A percentile compares a stretch with the other conserved stretches of the same genome.
phyloP scores from a whole-genome alignment of 1,140 invertebrate genomes.

The Trichonephila clavata region DNA sequence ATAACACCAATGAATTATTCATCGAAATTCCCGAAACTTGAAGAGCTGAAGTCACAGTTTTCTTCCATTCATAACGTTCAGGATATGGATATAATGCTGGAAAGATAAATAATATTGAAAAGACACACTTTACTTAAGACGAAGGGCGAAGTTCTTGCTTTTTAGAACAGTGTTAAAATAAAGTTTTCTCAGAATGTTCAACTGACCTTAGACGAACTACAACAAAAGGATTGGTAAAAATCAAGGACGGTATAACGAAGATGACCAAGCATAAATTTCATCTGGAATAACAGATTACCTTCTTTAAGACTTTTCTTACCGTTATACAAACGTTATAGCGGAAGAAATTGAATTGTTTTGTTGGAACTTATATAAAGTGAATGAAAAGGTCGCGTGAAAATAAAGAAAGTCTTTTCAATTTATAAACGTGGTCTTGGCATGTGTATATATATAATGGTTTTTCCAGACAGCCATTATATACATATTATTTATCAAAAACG shows the following conservation, averaged over 20 bases:
- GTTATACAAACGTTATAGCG: background rate
- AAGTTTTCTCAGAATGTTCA: background rate
- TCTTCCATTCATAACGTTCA: no score
- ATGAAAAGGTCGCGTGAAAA: slow-evolving; percentile 9
- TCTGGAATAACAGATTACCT: background rate
- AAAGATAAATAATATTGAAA: background rate
- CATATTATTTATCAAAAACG: background rate
- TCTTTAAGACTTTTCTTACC: background rate
- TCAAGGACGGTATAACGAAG: background rate
- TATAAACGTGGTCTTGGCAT: background rate
- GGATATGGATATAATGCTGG: no score
- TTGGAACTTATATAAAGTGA: background rate
- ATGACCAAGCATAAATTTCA: slow-evolving; percentile 26
- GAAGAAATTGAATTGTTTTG: background rate
- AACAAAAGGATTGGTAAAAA: slow-evolving; percentile 3
- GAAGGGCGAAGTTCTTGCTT: background rate
- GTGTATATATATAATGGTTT: background rate
- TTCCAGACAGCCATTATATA: background rate
- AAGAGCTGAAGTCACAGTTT: no score
- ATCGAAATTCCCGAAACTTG: no score
- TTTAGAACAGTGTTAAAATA: background rate
- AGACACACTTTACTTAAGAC: background rate
- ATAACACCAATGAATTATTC: no score
- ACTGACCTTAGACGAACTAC: background rate
- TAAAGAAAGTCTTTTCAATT: background rate